phyloP scores from a whole-genome alignment of 1,140 invertebrate genomes.

The Solenopsis invicta region DNA sequence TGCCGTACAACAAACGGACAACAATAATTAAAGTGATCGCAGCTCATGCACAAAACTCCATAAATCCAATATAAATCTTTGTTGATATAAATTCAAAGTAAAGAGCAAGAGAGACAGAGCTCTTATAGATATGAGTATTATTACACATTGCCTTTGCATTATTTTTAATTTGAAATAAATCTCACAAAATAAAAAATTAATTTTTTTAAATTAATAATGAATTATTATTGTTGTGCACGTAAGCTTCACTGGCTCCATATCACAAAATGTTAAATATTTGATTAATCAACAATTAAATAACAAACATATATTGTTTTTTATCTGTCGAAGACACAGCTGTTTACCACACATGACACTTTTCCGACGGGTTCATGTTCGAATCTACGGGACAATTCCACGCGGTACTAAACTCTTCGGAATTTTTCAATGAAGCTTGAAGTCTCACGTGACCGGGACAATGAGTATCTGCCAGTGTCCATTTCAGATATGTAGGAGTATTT shows the following conservation, averaged over 20 bases:
- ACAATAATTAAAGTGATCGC: slow-evolving; percentile 14
- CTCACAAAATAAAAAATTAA: not conserved
- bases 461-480: slow-evolving; percentile 90
- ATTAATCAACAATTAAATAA: slow-evolving; percentile 22
- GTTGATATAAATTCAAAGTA: not conserved
- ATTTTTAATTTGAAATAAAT: not conserved
- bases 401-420: slow-evolving; percentile 94
- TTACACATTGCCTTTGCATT: not conserved
- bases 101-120: not conserved
- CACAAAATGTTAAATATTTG: slow-evolving; percentile 11
- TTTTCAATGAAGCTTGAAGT: slow-evolving; percentile 93
- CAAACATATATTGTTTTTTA: not conserved
- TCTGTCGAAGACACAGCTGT: not conserved
- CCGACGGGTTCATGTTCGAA: slow-evolving; percentile 94
- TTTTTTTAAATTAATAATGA: not conserved
- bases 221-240: not conserved
- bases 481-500: slow-evolving; percentile 89
- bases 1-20: not conserved
- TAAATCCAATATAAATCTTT: slow-evolving; percentile 2
- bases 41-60: not conserved
- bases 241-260: not conserved
- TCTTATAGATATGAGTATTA: not conserved
- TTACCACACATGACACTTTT: slow-evolving; percentile 92
- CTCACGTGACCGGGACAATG: slow-evolving; percentile 93
- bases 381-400: slow-evolving; percentile 93